Evolutionary conservation across 2,797 vertebrate species (phyloP), one percentile per base, ranked within the genome.

Genomic region (Microctenopoma stevenorrisi): DNA sequence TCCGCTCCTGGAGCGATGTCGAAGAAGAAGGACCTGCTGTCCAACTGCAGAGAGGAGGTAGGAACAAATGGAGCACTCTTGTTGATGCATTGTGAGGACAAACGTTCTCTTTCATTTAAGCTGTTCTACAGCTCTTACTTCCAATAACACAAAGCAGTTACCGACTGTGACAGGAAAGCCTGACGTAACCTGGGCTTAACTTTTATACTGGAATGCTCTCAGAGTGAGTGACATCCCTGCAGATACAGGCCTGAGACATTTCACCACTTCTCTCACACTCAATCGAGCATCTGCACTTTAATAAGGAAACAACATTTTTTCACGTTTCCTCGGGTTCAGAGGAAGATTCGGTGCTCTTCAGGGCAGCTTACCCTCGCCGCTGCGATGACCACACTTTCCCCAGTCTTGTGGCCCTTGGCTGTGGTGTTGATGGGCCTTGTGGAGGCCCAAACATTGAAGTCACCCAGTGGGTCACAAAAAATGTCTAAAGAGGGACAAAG

Each of bases 21-120:
- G 78, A 96, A 98, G 92, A 99, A 99, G 66, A 99, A 98, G 0
- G 97, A 97, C 35, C 96, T 93, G 78, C 96, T 96, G 88, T 98
- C 97, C 64, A 98, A 71, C 97, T 99, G 79, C 7, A 57, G 42
- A 54, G 40, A 22, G 13, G 43, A 25, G 40, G 8, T 7, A 30
- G 53, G n/a, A n/a, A n/a, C 35, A 33, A 30, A 30, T 30, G 28
- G 28, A 30, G 28, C 28, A 30, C 28, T 30, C 5, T 30, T 3
- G 2, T 30, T 30, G 28, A 30, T 30, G 3, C 28, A 30, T 30
- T 4, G 28, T 30, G 28, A 30, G 28, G 28, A 30, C 28, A 30
- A 30, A 30, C 3, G 28, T 3, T 30, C 28, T 2, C 28, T 7
- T 37, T 11, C 10, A 37, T 37, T 37, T 37, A 37, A 7, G 7